Evolutionary conservation across 1,140 invertebrate genomes (phyloP), one percentile per base, ranked within the genome.

Genomic region (Camponotus vicinus): DNA sequence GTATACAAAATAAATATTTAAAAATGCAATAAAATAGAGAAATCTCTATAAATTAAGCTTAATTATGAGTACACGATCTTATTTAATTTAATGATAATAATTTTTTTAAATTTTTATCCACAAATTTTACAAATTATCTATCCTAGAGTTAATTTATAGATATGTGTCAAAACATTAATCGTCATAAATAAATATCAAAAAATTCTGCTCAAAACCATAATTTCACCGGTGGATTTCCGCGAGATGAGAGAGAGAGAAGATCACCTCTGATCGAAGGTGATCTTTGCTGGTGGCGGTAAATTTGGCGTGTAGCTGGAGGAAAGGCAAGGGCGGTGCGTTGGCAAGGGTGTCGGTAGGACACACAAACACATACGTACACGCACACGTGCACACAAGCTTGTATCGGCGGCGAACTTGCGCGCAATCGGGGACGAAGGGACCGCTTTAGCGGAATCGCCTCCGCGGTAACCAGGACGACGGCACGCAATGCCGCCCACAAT

Each of bases 401-500:
- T 70, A 78, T 67, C 61, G 32, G 71, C 85, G 87, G 85, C 76
- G 89, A 88, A 77, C 87, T 84, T 91, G 87, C 89, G 91, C 92
- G 91, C 93, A 94, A 94, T 94, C 91, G 93, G 94, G 91, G 86
- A 88, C 90, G 92, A 88, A 90, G 90, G 92, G 93, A 91, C 92
- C 91, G 93, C 91, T 94, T 94, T 93, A 92, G 90, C 90, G 87
- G 90, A 92, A 83, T 89, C 86, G 86, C 89, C 86, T 70, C 90
- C 89, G 37, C 57, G 90, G 94, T 95, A 93, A 92, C 94, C 94
- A 93, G 45, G 94, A 92, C 89, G 77, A 95, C 94, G 93, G 95
- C 94, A 95, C 95, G 94, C 93, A 94, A 93, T 92, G 61, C 93
- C 94, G 93, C 94, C 94, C 94, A 95, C 94, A 93, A 92, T 93